A percentile compares a stretch with the other conserved stretches of the same genome.
Conservation (phyloP, 1,140 invertebrate genomes). For the Propsilocerus akamusi region DNA sequence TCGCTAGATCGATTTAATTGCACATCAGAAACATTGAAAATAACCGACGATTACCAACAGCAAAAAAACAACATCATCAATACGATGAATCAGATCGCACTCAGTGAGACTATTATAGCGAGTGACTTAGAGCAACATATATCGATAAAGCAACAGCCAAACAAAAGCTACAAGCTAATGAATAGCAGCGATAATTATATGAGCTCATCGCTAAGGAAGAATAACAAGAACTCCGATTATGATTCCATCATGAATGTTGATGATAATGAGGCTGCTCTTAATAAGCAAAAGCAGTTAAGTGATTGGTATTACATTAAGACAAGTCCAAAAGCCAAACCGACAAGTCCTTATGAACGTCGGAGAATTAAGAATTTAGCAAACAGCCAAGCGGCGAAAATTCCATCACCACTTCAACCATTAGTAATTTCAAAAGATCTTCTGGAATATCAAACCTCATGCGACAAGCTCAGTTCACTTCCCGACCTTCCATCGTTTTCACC, state of each 20-base stretch:
- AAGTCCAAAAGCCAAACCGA: constrained; percentile 1
- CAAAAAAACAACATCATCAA: neutral
- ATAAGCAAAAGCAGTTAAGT: constrained; percentile 7
- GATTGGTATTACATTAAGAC: constrained; percentile 9
- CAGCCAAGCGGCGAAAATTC: neutral
- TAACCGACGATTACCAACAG: constrained; percentile 3
- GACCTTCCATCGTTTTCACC: neutral
- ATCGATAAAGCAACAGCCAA: neutral
- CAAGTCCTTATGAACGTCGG: neutral
- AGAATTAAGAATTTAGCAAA: neutral
- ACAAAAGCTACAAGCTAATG: neutral
- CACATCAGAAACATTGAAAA: constrained; percentile 5
- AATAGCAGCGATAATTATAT: neutral
- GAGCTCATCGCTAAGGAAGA: neutral
- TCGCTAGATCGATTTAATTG: constrained; percentile 8
- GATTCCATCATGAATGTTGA: neutral
- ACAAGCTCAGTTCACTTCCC: neutral
- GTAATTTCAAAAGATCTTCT: too few relatives aligned
- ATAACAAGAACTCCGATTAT: neutral
- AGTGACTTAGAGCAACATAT: neutral
- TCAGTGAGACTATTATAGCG: neutral
- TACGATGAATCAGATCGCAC: neutral
- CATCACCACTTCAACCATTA: neutral
- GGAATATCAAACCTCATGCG: neutral
- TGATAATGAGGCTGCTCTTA: constrained; percentile 1